Evolutionary conservation across 2,113 vertebrate genomes (phyloP).

Genomic region (Myiagra hebetior): DNA sequence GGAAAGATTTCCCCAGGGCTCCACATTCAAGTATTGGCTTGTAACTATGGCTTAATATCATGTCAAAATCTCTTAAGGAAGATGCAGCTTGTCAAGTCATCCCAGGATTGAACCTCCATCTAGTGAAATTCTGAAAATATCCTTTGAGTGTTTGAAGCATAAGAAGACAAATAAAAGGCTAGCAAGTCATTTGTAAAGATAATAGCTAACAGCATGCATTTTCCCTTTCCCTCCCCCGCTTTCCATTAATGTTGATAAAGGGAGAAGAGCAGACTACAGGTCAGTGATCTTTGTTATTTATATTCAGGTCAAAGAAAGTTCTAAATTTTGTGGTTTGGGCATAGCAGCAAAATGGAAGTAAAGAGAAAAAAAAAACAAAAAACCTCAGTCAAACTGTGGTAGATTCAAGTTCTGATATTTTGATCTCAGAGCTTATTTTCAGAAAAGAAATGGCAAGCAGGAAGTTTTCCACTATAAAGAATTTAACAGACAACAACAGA

Average conservation of each 20-base stretch:
- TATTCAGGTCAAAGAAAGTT: conserved; percentile 61
- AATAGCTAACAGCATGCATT: conserved; percentile 77
- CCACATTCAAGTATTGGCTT: conserved; percentile 83
- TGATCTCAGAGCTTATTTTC: neutral
- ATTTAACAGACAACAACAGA: neutral
- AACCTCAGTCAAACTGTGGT: neutral
- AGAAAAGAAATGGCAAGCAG: neutral
- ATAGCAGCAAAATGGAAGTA: neutral
- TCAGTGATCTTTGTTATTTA: conserved; percentile 58
- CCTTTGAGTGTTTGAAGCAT: conserved; percentile 79
- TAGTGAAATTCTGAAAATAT: conserved; percentile 72
- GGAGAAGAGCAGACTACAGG: conserved; percentile 62
- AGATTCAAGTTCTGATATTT: neutral
- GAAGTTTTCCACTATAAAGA: neutral
- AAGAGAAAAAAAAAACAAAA: neutral
- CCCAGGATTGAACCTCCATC: conserved; percentile 72
- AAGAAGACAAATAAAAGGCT: conserved; percentile 78
- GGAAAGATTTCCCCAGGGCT: conserved; percentile 86
- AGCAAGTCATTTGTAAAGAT: conserved; percentile 86
- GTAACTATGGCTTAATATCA: conserved; percentile 90
- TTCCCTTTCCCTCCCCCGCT: conserved; percentile 54
- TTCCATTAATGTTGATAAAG: conserved; percentile 80
- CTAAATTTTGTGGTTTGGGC: neutral
- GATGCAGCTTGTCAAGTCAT: conserved; percentile 81
- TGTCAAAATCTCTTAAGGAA: conserved; percentile 89